Percentiles rank a stretch among this genome's conserved stretches.
Conservation (phyloP, 2,888 invertebrate genomes). For the Cephonodes hylas region DNA sequence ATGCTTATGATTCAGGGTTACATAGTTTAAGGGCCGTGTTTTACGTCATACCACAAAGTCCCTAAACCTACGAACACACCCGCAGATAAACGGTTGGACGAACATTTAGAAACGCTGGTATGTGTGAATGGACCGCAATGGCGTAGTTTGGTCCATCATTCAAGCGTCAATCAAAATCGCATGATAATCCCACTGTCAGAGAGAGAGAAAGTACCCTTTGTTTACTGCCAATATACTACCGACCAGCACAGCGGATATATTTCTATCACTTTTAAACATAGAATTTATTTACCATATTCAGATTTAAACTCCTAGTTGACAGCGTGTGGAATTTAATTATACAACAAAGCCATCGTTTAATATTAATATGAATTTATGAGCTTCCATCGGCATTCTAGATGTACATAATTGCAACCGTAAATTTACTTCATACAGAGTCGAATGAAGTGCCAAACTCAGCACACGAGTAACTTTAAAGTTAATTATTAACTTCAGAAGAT, state of each 20-base stretch:
- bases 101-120: background rate
- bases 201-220: background rate
- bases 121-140: background rate
- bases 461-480: constrained; percentile 62
- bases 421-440: constrained; percentile 52
- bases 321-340: constrained; percentile 22
- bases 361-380: constrained; percentile 38
- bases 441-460: constrained; percentile 66
- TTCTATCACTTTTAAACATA: background rate
- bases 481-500: constrained; percentile 68
- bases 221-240: background rate
- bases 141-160: background rate
- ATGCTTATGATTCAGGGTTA: background rate
- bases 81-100: background rate
- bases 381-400: constrained; percentile 34
- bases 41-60: background rate
- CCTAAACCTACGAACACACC: background rate
- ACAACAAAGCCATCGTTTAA: constrained; percentile 7
- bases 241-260: background rate
- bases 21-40: background rate
- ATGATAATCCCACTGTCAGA: constrained; percentile 6
- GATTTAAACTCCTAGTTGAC: background rate
- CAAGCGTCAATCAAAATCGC: background rate
- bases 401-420: constrained; percentile 59
- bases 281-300: background rate